Conservation (phyloP, 2,888 invertebrate genomes). For the Protonemura montana region DNA sequence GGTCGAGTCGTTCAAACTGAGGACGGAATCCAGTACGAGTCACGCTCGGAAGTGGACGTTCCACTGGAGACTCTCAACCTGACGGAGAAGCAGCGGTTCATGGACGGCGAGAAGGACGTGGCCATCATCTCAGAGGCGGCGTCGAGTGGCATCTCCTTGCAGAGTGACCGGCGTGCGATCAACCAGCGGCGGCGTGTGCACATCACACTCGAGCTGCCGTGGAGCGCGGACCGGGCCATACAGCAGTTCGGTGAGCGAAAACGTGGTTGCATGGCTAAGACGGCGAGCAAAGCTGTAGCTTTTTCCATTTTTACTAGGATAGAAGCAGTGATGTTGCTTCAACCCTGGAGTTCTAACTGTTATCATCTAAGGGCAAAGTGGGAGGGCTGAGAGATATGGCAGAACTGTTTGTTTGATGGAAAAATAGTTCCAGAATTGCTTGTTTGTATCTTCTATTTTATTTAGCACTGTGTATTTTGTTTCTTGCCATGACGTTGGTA, state of each 20-base stretch:
- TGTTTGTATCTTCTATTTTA: too few relatives aligned
- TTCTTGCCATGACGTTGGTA: too few relatives aligned
- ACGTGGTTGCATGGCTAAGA: too few relatives aligned
- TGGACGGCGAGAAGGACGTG: conserved; percentile 98
- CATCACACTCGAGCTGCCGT: conserved; percentile 97
- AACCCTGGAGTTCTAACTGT: too few relatives aligned
- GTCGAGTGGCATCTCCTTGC: conserved; percentile 95
- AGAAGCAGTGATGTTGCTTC: too few relatives aligned
- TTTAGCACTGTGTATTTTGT: too few relatives aligned
- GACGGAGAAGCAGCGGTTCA: conserved; percentile 84
- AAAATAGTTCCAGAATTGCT: too few relatives aligned
- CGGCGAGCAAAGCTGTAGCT: too few relatives aligned
- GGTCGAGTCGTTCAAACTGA: conserved; percentile 92
- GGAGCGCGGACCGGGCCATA: conserved; percentile 98
- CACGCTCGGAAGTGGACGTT: conserved; percentile 92
- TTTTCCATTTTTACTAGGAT: too few relatives aligned
- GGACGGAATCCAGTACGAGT: conserved; percentile 94
- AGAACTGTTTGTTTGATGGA: too few relatives aligned
- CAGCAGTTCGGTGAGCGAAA: conserved; percentile 88
- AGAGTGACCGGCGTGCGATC: conserved; percentile 91
- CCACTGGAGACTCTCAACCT: conserved; percentile 97
- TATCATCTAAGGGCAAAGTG: too few relatives aligned
- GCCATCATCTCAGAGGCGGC: conserved; percentile 99
- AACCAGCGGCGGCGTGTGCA: conserved; percentile 96
- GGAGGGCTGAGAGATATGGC: too few relatives aligned